Evolutionary conservation across 2,113 vertebrate genomes (phyloP).

Genomic region (Ahaetulla prasina): DNA sequence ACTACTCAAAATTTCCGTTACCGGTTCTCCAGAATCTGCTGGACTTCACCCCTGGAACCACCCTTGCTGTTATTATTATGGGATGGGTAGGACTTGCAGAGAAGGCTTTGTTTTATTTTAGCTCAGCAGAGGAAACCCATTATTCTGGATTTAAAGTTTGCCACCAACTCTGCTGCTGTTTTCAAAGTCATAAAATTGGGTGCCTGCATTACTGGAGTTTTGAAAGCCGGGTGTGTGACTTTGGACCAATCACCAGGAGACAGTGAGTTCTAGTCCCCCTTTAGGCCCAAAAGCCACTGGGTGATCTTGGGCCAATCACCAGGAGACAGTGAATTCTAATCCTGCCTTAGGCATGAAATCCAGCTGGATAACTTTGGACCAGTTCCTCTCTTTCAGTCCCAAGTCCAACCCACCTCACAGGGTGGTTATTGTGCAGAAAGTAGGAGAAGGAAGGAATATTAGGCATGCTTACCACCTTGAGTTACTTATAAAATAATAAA

Average conservation of each 20-base stretch:
- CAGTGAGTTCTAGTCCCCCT: neutral
- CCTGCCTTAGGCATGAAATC: neutral
- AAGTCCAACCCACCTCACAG: neutral
- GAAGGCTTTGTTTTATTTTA: neutral
- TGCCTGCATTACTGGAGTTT: neutral
- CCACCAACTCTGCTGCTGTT: conserved; percentile 19
- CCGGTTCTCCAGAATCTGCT: too few relatives aligned
- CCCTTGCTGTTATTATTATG: neutral
- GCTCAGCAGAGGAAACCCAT: neutral
- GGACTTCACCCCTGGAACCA: too few relatives aligned
- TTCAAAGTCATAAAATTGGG: neutral
- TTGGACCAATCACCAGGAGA: too few relatives aligned
- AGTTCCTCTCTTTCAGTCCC: neutral
- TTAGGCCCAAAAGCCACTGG: neutral
- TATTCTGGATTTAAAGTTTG: conserved; percentile 1
- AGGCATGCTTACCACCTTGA: neutral
- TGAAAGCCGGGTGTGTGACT: neutral
- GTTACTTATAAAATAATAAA: neutral
- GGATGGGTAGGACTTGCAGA: neutral
- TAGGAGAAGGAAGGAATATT: neutral
- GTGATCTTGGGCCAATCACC: too few relatives aligned
- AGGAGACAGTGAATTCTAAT: neutral
- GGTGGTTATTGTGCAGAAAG: neutral
- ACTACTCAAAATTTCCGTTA: too few relatives aligned
- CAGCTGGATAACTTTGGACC: neutral